A percentile compares a stretch with the other conserved stretches of the same genome.
Conservation (phyloP, 2,888 invertebrate genomes). For the Drosophila acutilabella region DNA sequence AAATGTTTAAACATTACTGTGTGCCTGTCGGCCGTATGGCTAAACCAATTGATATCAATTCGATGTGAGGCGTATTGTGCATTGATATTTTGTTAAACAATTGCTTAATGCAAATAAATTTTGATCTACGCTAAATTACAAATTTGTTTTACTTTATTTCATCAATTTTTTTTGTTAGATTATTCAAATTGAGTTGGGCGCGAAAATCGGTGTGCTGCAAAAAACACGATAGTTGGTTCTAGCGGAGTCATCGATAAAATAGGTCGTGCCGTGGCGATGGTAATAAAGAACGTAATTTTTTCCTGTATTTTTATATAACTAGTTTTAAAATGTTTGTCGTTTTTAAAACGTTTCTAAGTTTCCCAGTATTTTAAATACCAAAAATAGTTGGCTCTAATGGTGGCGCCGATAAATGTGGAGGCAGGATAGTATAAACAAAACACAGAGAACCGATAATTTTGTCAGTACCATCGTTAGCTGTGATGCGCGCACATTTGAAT, state of each 20-base stretch:
- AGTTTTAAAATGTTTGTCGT: too few species aligned
- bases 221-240: neutral
- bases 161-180: neutral
- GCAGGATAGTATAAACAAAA: too few species aligned
- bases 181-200: neutral
- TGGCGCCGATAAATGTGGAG: too few species aligned
- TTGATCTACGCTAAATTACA: neutral
- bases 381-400: too few species aligned
- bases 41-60: conserved; percentile 19
- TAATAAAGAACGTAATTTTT: too few species aligned
- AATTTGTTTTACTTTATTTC: neutral
- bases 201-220: neutral
- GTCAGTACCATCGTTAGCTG: too few species aligned
- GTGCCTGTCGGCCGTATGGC: conserved; percentile 30
- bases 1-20: conserved; percentile 12
- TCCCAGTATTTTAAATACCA: too few species aligned
- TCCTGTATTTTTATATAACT: too few species aligned
- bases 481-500: too few species aligned
- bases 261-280: too few species aligned
- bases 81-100: conserved; percentile 39
- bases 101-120: conserved; percentile 18
- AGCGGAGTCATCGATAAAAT: neutral
- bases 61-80: conserved; percentile 16
- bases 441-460: too few species aligned
- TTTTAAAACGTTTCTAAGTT: too few species aligned